These are phyloP conservation scores for Numenius phaeopus DNA, from an alignment of 2,797 vertebrate species.

Conservation along the genomic window DNA sequence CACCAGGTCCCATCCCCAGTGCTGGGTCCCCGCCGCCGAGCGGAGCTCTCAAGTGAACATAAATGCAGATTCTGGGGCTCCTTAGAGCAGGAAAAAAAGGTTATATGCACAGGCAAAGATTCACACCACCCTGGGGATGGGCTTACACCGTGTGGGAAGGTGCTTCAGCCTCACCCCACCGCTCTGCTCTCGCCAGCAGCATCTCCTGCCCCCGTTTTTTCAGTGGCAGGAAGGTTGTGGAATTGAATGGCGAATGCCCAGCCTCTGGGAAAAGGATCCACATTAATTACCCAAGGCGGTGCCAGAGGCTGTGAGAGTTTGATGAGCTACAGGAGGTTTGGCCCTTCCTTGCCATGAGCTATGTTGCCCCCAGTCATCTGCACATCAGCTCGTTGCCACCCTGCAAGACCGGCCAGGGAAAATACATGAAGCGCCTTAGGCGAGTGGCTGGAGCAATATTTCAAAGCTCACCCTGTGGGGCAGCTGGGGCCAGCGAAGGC, in stretches of 20 bases:
- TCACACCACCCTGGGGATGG: not conserved
- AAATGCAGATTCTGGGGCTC: not conserved
- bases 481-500: not conserved
- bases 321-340: not conserved
- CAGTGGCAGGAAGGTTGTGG: not conserved
- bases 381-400: not conserved
- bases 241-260: not conserved
- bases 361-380: no score
- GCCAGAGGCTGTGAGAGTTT: not conserved
- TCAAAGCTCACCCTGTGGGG: not conserved
- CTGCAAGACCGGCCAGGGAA: not conserved
- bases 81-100: not conserved
- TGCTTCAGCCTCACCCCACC: not conserved
- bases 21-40: fast-evolving
- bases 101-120: no score
- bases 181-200: not conserved
- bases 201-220: not conserved
- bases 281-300: not conserved
- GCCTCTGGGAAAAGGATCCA: not conserved
- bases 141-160: not conserved
- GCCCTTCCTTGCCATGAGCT: not conserved
- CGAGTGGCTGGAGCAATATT: no score
- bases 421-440: not conserved
- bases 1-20: not conserved
- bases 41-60: not conserved